Evolutionary conservation across 2,113 vertebrate genomes (phyloP).

Genomic region (Indicator maculatus): DNA sequence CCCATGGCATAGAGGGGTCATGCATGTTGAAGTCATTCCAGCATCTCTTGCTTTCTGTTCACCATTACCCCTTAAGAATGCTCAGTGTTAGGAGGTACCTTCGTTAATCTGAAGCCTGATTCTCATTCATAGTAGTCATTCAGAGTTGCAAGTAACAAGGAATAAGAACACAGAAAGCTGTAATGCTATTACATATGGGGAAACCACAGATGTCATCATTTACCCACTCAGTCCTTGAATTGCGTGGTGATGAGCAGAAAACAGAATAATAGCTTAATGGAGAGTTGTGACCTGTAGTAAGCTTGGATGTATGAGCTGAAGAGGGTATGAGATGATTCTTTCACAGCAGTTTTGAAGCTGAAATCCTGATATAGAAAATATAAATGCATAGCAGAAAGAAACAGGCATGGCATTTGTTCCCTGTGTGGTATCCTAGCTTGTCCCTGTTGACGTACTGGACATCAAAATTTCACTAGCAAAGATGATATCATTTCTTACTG

Average conservation of each 20-base stretch:
- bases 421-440: not conserved
- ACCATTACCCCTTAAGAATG: not conserved
- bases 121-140: not conserved
- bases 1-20: too few relatives aligned
- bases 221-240: rapidly evolving
- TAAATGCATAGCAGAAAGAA: not conserved
- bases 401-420: not conserved
- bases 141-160: not conserved
- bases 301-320: not conserved
- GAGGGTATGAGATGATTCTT: not conserved
- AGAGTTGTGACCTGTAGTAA: not conserved
- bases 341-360: not conserved
- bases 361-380: not conserved
- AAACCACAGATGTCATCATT: not conserved
- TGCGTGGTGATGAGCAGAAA: not conserved
- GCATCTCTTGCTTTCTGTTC: not conserved
- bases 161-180: not conserved
- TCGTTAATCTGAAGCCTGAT: not conserved
- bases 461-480: not conserved
- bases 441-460: rapidly evolving
- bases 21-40: not conserved
- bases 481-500: not conserved
- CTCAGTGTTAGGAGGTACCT: not conserved
- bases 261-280: not conserved
- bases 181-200: not conserved